Evolutionary conservation across 2,797 vertebrate genomes (phyloP).

Genomic region (Catharus ustulatus): DNA sequence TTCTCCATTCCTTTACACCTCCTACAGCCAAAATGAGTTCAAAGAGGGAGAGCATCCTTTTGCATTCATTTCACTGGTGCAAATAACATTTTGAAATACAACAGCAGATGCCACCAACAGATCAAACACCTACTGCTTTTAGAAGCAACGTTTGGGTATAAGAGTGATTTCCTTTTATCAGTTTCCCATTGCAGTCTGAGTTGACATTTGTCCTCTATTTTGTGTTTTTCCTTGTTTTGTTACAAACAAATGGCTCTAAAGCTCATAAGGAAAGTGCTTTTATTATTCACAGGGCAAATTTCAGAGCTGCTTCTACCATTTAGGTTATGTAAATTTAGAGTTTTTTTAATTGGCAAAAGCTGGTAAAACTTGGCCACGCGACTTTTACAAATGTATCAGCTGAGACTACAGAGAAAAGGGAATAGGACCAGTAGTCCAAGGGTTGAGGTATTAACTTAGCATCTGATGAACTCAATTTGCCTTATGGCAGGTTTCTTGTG

Average conservation of each 20-base stretch:
- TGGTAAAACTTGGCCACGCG: neutral
- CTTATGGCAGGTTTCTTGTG: neutral
- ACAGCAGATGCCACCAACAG: neutral
- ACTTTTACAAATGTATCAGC: neutral
- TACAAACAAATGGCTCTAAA: neutral
- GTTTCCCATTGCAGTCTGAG: neutral
- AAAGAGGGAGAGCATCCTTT: neutral
- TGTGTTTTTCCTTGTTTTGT: neutral
- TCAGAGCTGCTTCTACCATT: neutral
- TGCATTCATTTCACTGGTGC: neutral
- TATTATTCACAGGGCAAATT: neutral
- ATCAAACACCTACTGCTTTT: neutral
- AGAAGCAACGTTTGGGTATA: neutral
- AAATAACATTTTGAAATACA: neutral
- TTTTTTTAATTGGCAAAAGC: neutral
- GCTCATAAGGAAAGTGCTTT: neutral
- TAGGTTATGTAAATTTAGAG: neutral
- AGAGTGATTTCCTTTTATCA: neutral
- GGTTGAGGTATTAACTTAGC: neutral
- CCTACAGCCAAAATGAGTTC: neutral
- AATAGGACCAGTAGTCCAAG: neutral
- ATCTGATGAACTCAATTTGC: neutral
- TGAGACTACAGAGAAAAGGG: neutral
- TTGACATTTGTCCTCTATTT: neutral
- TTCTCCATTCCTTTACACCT: slow-evolving; percentile 64